Percentiles rank a stretch among this genome's conserved stretches.
These are phyloP conservation scores for Athene cunicularia DNA, from an alignment of 2,113 vertebrate species.

Conservation along the genomic window DNA sequence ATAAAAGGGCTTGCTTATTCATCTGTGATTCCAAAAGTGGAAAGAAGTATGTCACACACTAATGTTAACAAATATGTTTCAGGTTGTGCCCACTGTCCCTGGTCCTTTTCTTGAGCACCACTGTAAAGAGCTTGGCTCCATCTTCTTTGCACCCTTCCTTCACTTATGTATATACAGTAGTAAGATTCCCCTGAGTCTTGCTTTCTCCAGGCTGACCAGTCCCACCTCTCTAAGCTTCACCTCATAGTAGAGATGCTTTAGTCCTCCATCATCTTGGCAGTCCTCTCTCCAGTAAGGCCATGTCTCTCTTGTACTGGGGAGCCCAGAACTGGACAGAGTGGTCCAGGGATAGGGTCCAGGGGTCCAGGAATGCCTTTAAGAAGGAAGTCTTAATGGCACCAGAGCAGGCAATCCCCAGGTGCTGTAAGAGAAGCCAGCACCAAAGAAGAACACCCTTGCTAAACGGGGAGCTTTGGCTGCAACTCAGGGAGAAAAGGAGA, in stretches of 20 bases:
- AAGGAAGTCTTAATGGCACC: no score
- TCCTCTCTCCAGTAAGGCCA: background rate
- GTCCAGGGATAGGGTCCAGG: background rate
- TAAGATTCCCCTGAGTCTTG: background rate
- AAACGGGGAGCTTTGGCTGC: no score
- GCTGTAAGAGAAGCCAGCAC: no score
- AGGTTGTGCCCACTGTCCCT: background rate
- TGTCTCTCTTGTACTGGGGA: background rate
- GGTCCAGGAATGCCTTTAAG: no score
- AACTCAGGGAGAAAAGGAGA: no score
- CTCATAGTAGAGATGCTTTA: background rate
- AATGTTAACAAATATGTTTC: background rate
- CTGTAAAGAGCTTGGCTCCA: background rate
- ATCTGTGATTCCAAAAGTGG: background rate
- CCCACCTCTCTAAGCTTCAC: background rate
- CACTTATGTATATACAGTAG: background rate
- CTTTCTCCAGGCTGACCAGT: background rate
- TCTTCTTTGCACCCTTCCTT: background rate
- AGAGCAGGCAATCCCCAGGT: no score
- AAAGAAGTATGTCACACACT: background rate
- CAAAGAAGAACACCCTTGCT: no score
- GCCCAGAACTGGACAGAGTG: background rate
- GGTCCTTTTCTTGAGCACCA: background rate
- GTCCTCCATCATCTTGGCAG: background rate
- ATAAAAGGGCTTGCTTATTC: background rate